These are phyloP conservation scores for Lagorchestes hirsutus DNA, from an alignment of 2,797 vertebrate genomes.

Conservation along the genomic window DNA sequence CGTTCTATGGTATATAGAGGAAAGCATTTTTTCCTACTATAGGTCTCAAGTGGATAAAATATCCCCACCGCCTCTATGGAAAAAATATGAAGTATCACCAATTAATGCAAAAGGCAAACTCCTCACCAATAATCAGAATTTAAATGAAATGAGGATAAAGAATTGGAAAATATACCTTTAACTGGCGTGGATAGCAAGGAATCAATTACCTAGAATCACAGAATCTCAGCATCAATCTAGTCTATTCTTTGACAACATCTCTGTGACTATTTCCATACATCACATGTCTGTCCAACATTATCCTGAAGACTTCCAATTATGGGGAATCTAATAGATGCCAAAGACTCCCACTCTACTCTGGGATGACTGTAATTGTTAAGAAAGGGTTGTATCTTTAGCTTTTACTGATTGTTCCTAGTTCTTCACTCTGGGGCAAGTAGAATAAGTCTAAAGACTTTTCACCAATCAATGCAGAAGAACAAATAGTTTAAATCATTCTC, in stretches of 20 bases:
- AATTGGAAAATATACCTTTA: neutral
- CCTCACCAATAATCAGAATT: conserved; percentile 12
- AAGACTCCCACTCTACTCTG: neutral
- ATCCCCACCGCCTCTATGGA: neutral
- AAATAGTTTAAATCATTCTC: neutral
- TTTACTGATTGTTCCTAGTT: neutral
- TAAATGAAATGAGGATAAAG: conserved; percentile 7
- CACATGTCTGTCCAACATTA: neutral
- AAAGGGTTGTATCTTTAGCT: neutral
- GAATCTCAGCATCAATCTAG: neutral
- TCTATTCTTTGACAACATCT: neutral
- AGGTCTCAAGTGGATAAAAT: conserved; percentile 24
- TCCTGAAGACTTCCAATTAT: neutral
- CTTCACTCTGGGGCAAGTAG: neutral
- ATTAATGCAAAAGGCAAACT: conserved; percentile 36
- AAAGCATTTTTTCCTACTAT: neutral
- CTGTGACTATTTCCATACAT: neutral
- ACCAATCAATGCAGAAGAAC: neutral
- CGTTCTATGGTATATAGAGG: neutral
- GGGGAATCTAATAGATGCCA: neutral
- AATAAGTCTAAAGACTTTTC: neutral
- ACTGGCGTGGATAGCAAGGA: neutral
- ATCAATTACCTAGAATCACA: neutral
- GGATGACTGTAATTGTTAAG: neutral
- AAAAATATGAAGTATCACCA: conserved; percentile 34